These are phyloP conservation scores for Tuta absoluta DNA, from an alignment of 2,888 invertebrate species.

Conservation along the genomic window DNA sequence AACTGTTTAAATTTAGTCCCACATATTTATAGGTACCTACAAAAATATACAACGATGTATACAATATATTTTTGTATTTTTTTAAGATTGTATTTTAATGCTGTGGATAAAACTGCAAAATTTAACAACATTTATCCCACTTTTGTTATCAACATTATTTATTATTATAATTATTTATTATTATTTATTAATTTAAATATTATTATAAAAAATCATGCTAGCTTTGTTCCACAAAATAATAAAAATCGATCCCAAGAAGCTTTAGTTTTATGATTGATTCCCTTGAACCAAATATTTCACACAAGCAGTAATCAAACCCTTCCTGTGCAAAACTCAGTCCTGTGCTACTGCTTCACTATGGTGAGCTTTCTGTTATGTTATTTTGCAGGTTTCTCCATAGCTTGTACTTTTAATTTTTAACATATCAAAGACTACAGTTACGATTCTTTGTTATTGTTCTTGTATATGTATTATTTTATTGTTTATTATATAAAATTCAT, in stretches of 20 bases:
- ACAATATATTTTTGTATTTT: conserved; percentile 71
- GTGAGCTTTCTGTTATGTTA: background rate
- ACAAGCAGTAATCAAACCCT: no score
- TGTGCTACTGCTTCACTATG: background rate
- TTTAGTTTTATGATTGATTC: no score
- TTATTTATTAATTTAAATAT: no score
- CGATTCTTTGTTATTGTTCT: conserved; percentile 37
- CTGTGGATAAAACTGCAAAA: conserved; percentile 28
- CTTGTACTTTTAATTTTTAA: conserved; percentile 45
- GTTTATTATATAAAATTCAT: conserved; percentile 47
- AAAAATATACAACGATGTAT: conserved; percentile 46
- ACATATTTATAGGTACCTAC: conserved; percentile 25
- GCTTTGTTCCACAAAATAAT: no score
- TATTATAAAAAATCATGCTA: no score
- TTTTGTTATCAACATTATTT: no score
- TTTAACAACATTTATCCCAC: background rate
- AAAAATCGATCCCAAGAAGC: no score
- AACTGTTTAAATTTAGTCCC: conserved; percentile 30
- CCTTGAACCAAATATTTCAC: no score
- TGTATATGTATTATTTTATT: conserved; percentile 56
- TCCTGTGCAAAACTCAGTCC: background rate
- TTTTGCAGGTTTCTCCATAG: background rate
- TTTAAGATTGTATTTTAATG: conserved; percentile 54
- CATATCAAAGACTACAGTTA: conserved; percentile 65
- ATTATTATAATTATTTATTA: no score